These are phyloP conservation scores for Ivindomyrus marchei DNA, from an alignment of 2,113 vertebrate genomes.

Conservation along the genomic window DNA sequence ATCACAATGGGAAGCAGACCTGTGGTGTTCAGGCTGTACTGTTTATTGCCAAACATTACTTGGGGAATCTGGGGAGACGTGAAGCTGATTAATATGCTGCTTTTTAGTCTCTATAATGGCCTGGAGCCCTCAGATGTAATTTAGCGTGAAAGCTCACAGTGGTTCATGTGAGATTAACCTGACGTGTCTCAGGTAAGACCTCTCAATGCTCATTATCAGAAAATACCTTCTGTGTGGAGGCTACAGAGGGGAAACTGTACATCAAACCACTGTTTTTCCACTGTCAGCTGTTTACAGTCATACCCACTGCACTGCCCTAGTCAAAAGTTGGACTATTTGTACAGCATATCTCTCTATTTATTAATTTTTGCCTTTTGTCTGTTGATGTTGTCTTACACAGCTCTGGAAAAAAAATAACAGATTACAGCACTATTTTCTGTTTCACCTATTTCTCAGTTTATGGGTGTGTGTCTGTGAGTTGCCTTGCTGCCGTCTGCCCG, in stretches of 20 bases:
- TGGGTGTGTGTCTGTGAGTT: no score
- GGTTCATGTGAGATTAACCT: neutral
- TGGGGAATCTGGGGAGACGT: neutral
- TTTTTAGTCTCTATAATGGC: neutral
- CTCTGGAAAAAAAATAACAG: neutral
- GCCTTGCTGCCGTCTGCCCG: no score
- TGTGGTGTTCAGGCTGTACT: neutral
- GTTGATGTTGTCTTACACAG: neutral
- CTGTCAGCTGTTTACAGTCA: neutral
- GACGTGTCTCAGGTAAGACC: neutral
- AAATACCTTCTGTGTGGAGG: neutral
- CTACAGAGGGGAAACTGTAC: neutral
- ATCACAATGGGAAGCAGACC: neutral
- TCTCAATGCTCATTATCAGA: neutral
- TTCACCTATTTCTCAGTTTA: neutral
- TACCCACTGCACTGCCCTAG: neutral
- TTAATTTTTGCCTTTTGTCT: neutral
- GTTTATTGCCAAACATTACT: neutral
- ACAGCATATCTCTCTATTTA: neutral
- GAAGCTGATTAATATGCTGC: neutral
- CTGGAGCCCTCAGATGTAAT: constrained; percentile 5
- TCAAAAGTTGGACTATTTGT: neutral
- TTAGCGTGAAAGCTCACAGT: neutral
- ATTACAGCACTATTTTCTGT: neutral
- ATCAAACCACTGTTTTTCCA: neutral